Evolutionary conservation across 2,797 vertebrate genomes (phyloP).

Genomic region (Sebastolobus alascanus): DNA sequence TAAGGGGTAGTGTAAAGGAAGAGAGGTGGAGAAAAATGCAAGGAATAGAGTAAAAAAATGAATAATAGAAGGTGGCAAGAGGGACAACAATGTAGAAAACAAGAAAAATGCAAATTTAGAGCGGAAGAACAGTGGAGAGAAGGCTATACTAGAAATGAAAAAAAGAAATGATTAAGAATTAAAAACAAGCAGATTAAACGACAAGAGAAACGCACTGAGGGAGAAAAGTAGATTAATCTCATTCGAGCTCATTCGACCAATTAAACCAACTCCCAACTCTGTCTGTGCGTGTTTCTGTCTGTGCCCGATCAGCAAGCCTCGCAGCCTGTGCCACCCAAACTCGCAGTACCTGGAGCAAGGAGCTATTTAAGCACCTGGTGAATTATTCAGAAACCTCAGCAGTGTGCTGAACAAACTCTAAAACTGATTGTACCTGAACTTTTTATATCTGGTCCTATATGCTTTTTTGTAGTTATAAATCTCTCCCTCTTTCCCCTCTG

Average conservation of each 20-base stretch:
- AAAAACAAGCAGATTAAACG: neutral
- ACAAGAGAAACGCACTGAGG: slow-evolving; percentile 9
- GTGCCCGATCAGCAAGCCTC: slow-evolving; percentile 45
- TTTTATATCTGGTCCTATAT: slow-evolving; percentile 38
- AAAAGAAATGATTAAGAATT: slow-evolving; percentile 10
- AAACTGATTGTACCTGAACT: slow-evolving; percentile 64
- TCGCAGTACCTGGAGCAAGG: slow-evolving; percentile 66
- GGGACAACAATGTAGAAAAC: neutral
- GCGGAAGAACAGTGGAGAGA: neutral
- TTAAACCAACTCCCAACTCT: slow-evolving; percentile 45
- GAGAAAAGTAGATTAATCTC: slow-evolving; percentile 43
- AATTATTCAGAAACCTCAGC: slow-evolving; percentile 76
- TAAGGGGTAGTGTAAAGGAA: slow-evolving; percentile 25
- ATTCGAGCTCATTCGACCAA: slow-evolving; percentile 70
- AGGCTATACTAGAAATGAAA: slow-evolving; percentile 7
- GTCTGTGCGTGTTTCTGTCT: slow-evolving; percentile 28
- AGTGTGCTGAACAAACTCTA: slow-evolving; percentile 62
- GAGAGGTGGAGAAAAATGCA: slow-evolving; percentile 37
- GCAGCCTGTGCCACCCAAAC: slow-evolving; percentile 46
- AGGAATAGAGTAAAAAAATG: neutral
- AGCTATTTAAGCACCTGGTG: slow-evolving; percentile 70
- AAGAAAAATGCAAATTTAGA: slow-evolving; percentile 18
- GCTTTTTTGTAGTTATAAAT: slow-evolving; percentile 10
- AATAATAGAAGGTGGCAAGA: neutral
- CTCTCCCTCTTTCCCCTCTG: neutral